phyloP scores from a whole-genome alignment of 2,797 vertebrate genomes.

The Pelobates cultripes region DNA sequence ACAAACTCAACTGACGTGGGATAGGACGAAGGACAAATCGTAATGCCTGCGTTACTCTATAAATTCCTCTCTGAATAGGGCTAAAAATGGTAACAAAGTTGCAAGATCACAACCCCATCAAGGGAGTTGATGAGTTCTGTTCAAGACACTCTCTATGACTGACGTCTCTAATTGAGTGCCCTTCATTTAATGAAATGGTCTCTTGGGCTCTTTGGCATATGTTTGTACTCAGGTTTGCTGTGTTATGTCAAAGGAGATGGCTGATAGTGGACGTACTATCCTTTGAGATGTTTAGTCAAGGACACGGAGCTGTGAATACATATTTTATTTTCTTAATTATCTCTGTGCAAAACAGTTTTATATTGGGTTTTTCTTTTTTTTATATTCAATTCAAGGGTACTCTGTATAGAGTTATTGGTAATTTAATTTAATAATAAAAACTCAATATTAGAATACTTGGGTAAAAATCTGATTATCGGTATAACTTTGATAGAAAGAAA shows the following conservation, averaged over 20 bases:
- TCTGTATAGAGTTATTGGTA: no score
- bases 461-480: no score
- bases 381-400: no score
- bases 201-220: slow-evolving; percentile 2
- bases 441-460: no score
- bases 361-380: no score
- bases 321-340: no score
- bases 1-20: neutral
- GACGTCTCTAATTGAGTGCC: neutral
- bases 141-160: neutral
- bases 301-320: neutral
- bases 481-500: no score
- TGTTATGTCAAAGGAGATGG: neutral
- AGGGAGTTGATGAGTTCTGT: neutral
- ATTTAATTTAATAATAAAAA: no score
- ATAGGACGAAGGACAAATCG: neutral
- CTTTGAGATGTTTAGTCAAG: neutral
- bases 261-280: neutral
- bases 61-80: neutral
- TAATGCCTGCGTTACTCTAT: neutral
- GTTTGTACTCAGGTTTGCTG: neutral
- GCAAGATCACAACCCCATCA: neutral
- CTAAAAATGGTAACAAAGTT: neutral
- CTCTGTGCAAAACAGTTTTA: no score
- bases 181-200: slow-evolving; percentile 12